Base-by-base conservation (phyloP, 2,113 vertebrate genomes). In the Ondatra zibethicus region DNA sequence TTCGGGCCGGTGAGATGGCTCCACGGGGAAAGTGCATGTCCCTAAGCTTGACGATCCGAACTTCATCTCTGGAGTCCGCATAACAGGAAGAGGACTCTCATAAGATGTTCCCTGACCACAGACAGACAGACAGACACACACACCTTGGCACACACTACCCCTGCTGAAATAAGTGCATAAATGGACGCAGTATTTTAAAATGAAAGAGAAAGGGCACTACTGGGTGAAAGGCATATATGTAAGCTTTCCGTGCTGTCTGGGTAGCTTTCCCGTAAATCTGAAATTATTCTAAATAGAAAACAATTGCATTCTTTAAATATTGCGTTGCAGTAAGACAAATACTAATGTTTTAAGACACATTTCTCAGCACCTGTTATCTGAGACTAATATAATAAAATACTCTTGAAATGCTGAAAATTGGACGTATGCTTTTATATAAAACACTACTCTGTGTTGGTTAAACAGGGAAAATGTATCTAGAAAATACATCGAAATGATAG, bases 251-350 rank as follows among this genome's bases (percentile, higher is more conserved):
- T 13, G 2, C 47, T 52, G 1, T 1, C 68, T 88, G 63, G 29
- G 47, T 3, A 65, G 23, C 31, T 78, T 61, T 16, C 63, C 73
- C 21, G 12, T 23, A 36, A 77, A 78, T 12, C 86, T 29, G 29
- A 94, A 93, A 75, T 39, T 19, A 82, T 78, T 82, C 68, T 42
- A 94, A 84, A 78, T n/a, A 66, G 73, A 45, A 78, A 78, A 47
- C 36, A 27, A 25, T 25, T 21, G 45, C 19, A 47, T n/a, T n/a
- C 87, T 76, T 68, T 65, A 94, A 92, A 21, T 27, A 19, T 23
- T 61, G 39, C 42, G 77, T 88, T 72, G 52, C 77, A 80, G 13
- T 85, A 86, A 88, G 55, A 3, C 25, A 76, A 19, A 52, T 88
- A n/a, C 8, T 91, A 93, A 66, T 25, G 39, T 11, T 45, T 21